Percentiles rank a stretch among this genome's conserved stretches.
phyloP scores from a whole-genome alignment of 2,797 vertebrate species.

The Scleropages formosus region DNA sequence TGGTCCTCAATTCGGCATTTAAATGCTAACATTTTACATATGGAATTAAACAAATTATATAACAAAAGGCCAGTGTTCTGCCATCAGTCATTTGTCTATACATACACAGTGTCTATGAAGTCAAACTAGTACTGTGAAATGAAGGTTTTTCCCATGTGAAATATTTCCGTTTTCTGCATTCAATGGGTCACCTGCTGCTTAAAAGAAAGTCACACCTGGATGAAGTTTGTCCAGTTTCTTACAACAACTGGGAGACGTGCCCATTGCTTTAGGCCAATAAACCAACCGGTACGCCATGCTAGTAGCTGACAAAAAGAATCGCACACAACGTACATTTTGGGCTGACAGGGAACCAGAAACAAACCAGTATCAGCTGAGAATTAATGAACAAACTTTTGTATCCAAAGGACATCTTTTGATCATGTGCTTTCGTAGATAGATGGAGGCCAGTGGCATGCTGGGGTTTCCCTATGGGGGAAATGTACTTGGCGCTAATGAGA shows the following conservation, averaged over 20 bases:
- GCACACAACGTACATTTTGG: constrained; percentile 41
- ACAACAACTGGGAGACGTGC: constrained; percentile 65
- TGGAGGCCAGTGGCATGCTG: constrained; percentile 57
- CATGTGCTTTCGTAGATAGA: constrained; percentile 55
- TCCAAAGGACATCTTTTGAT: constrained; percentile 70
- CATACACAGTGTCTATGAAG: background rate
- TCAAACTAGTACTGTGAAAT: background rate
- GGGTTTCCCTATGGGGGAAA: constrained; percentile 45
- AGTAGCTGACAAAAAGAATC: constrained; percentile 58
- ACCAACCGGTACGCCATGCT: constrained; percentile 58
- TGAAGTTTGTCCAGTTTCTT: constrained; percentile 59
- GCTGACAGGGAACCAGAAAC: constrained; percentile 58
- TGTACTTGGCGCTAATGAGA: constrained; percentile 64
- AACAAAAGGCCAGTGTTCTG: background rate
- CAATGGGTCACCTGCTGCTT: background rate
- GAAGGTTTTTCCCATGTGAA: background rate
- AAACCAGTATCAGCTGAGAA: constrained; percentile 67
- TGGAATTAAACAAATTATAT: too few species aligned
- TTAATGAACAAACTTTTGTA: constrained; percentile 68
- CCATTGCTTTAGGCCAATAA: constrained; percentile 58
- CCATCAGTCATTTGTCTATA: background rate
- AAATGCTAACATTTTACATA: too few species aligned
- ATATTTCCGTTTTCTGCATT: background rate
- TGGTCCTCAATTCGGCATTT: too few species aligned
- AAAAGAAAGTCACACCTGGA: background rate